These are phyloP conservation scores for Dermochelys coriacea DNA, from an alignment of 2,797 vertebrate species.

Conservation along the genomic window DNA sequence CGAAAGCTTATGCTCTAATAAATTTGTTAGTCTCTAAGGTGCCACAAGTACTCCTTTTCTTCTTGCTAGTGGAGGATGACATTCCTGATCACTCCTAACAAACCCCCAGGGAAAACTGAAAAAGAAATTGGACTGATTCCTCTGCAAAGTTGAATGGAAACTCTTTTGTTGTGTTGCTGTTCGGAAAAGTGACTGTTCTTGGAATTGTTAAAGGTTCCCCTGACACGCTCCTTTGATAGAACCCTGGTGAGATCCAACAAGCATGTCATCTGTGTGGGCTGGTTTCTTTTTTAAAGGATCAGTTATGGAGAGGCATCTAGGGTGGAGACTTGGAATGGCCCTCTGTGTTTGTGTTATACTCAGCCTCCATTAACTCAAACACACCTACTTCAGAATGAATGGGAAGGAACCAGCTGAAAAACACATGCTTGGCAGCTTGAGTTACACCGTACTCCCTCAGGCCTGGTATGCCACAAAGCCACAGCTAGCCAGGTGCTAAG, in stretches of 20 bases:
- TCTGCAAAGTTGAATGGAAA: not conserved
- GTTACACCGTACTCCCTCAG: not conserved
- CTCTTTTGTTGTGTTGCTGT: not conserved
- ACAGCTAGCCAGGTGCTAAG: not conserved
- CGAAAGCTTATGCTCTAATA: no score
- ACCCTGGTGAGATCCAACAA: not conserved
- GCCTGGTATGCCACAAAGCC: no score
- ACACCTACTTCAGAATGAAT: not conserved
- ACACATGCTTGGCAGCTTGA: not conserved
- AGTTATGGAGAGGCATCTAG: not conserved
- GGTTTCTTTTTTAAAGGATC: not conserved
- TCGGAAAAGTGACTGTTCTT: not conserved
- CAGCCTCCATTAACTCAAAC: not conserved
- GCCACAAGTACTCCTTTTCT: no score
- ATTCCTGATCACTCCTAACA: not conserved
- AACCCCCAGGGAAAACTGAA: not conserved
- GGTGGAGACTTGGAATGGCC: not conserved
- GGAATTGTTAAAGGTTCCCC: not conserved
- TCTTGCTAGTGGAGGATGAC: not conserved
- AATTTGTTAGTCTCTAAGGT: no score
- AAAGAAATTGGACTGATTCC: not conserved
- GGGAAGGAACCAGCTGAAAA: not conserved
- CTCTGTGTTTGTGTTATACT: not conserved
- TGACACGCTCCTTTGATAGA: not conserved
- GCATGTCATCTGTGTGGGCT: not conserved